phyloP scores from a whole-genome alignment of 1,140 invertebrate genomes.

The Wasmannia auropunctata region DNA sequence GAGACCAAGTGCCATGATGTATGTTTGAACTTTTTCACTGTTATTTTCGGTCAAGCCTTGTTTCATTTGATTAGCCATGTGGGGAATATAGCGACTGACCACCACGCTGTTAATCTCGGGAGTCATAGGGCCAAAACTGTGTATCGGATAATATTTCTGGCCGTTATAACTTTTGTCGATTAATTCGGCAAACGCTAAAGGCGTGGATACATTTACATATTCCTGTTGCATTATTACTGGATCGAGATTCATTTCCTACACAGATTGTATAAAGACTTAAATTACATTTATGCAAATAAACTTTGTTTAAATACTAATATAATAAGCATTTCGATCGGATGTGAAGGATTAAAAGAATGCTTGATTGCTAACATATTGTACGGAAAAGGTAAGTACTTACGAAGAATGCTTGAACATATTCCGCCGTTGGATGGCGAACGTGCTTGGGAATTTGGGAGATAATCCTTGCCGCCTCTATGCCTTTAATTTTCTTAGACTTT shows the following conservation, averaged over 20 bases:
- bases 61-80: background rate
- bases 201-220: background rate
- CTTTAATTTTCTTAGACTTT: constrained; percentile 84
- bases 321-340: background rate
- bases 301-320: background rate
- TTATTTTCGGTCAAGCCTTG: background rate
- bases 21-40: background rate
- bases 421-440: constrained; percentile 87
- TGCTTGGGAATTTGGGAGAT: constrained; percentile 84
- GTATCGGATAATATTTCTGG: background rate
- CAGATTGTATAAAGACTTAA: background rate
- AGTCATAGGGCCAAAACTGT: background rate
- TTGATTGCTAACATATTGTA: background rate
- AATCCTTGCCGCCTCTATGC: constrained; percentile 86
- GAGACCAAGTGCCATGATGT: background rate
- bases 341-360: background rate
- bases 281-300: too few species aligned
- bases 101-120: rapidly evolving
- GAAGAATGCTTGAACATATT: constrained; percentile 87
- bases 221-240: background rate
- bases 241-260: background rate
- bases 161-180: background rate
- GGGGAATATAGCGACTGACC: background rate
- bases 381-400: constrained; percentile 68
- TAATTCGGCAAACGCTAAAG: background rate